Conservation (phyloP, 2,888 invertebrate species). For the Caradrina clavipalpis region DNA sequence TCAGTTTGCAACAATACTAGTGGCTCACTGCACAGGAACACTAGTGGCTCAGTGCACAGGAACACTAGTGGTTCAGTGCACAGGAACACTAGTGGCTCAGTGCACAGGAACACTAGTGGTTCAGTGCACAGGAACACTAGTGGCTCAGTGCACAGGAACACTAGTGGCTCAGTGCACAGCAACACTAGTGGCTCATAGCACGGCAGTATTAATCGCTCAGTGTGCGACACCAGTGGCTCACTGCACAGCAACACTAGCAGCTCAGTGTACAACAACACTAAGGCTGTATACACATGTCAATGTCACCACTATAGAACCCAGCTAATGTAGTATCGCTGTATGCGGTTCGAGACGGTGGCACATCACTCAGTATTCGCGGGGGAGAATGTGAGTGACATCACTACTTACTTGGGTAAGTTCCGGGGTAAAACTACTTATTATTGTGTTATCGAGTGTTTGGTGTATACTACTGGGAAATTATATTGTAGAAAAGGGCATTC, state of each 20-base stretch:
- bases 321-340: slow-evolving; percentile 57
- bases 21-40: no score
- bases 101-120: no score
- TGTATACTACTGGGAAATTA: slow-evolving; percentile 20
- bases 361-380: slow-evolving; percentile 50
- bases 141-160: no score
- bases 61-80: no score
- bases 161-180: no score
- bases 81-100: no score
- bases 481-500: background rate
- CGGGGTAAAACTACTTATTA: slow-evolving; percentile 35
- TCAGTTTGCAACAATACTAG: no score
- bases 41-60: no score
- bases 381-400: slow-evolving; percentile 46
- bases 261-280: background rate
- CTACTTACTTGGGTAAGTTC: slow-evolving; percentile 38
- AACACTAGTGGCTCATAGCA: no score
- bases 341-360: slow-evolving; percentile 33
- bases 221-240: background rate
- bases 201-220: background rate
- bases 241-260: background rate
- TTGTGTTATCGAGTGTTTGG: slow-evolving; percentile 23
- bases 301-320: slow-evolving; percentile 28
- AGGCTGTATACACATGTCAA: slow-evolving; percentile 28
- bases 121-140: no score